A percentile compares a stretch with the other conserved stretches of the same genome.
Evolutionary conservation across 1,140 invertebrate genomes (phyloP).

Genomic region (Goniozus legneri): DNA sequence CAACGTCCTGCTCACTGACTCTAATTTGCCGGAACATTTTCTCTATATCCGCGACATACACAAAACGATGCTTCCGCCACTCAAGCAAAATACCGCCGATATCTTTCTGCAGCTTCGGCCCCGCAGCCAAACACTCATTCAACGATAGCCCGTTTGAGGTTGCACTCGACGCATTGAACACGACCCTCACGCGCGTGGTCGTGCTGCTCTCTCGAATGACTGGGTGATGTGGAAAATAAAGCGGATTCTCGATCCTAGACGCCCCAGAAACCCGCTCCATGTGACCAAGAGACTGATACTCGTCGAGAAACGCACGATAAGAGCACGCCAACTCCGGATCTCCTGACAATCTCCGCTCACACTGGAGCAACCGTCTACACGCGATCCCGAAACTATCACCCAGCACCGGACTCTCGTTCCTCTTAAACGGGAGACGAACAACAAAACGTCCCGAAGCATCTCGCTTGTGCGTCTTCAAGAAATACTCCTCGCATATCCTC

Average conservation of each 20-base stretch:
- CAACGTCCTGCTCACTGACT: conserved; percentile 5
- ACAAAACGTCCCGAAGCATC: not conserved
- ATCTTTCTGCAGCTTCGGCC: conserved; percentile 37
- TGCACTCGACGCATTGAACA: conserved; percentile 33
- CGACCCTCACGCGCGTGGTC: conserved; percentile 28
- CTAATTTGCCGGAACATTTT: conserved; percentile 17
- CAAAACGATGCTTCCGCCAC: conserved; percentile 9
- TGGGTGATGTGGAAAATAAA: conserved; percentile 31
- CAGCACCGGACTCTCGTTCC: not conserved
- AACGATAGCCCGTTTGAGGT: conserved; percentile 21
- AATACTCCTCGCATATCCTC: not conserved
- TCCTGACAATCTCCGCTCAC: not conserved
- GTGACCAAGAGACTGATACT: conserved; percentile 19
- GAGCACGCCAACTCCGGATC: not conserved
- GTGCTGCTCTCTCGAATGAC: conserved; percentile 16
- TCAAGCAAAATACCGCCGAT: conserved; percentile 13
- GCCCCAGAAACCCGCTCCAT: conserved; percentile 16
- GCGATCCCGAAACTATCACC: not conserved
- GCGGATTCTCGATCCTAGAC: conserved; percentile 1
- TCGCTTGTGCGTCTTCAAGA: not conserved
- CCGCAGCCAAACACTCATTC: conserved; percentile 28
- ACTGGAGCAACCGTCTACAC: not conserved
- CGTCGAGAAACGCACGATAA: conserved; percentile 12
- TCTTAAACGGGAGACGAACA: not conserved
- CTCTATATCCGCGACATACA: conserved; percentile 14